A percentile compares a stretch with the other conserved stretches of the same genome.
phyloP scores from a whole-genome alignment of 1,140 invertebrate species.

The Drosophila ohnishii region DNA sequence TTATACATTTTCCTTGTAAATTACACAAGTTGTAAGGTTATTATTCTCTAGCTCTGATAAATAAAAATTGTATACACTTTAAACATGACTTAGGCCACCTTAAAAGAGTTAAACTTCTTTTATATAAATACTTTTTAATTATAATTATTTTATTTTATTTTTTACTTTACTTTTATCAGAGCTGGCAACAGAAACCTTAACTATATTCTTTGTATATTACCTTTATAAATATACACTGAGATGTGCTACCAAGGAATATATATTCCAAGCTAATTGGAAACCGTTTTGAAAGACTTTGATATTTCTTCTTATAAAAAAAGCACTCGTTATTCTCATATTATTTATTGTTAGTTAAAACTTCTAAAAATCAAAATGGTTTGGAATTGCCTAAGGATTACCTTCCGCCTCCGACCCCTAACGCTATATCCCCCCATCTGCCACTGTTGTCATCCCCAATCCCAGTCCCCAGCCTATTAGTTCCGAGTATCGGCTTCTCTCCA shows the following conservation, averaged over 20 bases:
- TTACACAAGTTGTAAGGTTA: not conserved
- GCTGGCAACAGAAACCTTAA: not conserved
- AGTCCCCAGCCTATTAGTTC: constrained; percentile 25
- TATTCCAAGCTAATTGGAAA: not conserved
- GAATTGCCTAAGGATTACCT: constrained; percentile 4
- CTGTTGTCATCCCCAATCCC: constrained; percentile 50
- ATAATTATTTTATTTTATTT: not conserved
- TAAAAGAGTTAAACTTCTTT: constrained; percentile 9
- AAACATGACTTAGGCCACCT: constrained; percentile 1
- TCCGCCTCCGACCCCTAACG: constrained; percentile 15
- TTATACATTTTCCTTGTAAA: constrained; percentile 1
- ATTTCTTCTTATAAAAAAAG: constrained; percentile 5
- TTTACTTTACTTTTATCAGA: constrained; percentile 1
- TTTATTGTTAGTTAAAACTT: not conserved
- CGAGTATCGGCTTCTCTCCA: constrained; percentile 60
- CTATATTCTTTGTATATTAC: not conserved
- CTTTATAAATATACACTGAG: not conserved
- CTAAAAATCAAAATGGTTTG: not conserved
- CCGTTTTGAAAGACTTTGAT: not conserved
- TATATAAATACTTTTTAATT: not conserved
- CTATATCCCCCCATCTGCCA: constrained; percentile 45
- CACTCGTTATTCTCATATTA: constrained; percentile 5
- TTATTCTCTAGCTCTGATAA: not conserved
- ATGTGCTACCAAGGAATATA: too few relatives aligned
- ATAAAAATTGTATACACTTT: constrained; percentile 5